Percentiles rank a stretch among this genome's conserved stretches.
phyloP scores from a whole-genome alignment of 2,888 invertebrate species.

The Patella pellucida region DNA sequence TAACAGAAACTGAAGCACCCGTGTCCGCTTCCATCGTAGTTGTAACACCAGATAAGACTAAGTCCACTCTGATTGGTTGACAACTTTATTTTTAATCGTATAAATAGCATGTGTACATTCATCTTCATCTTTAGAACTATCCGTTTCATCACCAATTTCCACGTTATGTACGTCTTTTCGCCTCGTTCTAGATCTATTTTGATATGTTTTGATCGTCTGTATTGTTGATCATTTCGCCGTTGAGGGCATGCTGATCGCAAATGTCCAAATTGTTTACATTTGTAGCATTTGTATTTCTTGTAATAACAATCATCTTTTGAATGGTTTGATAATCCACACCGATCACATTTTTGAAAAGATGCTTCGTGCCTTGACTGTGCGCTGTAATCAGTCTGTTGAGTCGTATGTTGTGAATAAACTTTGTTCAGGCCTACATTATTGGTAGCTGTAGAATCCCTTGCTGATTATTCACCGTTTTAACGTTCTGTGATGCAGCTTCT shows the following conservation, averaged over 20 bases:
- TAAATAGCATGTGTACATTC: too few species aligned
- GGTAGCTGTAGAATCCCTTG: neutral
- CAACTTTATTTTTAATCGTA: too few species aligned
- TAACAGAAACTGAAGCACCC: neutral
- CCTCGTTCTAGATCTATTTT: neutral
- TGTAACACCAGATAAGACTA: too few species aligned
- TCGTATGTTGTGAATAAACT: neutral
- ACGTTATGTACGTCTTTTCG: neutral
- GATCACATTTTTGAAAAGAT: neutral
- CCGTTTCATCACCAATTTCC: neutral
- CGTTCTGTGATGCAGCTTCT: neutral
- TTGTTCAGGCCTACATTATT: neutral
- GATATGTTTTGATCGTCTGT: neutral
- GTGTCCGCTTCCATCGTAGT: too few species aligned
- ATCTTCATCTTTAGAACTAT: neutral
- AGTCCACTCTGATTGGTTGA: too few species aligned
- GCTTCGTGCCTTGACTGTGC: neutral
- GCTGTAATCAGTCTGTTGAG: neutral
- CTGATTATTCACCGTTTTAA: neutral
- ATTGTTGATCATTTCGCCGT: neutral
- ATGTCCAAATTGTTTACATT: neutral
- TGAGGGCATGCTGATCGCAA: neutral
- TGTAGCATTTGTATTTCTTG: neutral
- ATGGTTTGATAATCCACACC: conserved; percentile 1
- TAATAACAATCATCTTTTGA: neutral